These are phyloP conservation scores for Dreissena rostriformis DNA, from an alignment of 1,140 invertebrate genomes.

Conservation along the genomic window DNA sequence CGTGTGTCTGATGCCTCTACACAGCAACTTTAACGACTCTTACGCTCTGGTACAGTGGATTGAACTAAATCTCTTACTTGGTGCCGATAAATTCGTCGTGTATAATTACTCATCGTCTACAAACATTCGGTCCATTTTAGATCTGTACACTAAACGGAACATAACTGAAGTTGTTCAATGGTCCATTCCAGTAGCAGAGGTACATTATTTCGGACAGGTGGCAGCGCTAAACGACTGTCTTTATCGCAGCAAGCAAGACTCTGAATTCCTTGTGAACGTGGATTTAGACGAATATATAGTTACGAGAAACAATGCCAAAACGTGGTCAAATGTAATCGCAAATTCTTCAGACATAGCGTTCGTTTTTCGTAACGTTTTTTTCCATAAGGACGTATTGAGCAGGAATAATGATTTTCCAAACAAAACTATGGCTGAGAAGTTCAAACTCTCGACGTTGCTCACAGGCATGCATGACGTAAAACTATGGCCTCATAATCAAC, in stretches of 20 bases:
- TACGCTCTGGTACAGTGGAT: slow-evolving; percentile 21
- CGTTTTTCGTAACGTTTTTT: slow-evolving; percentile 52
- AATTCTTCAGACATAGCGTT: not conserved
- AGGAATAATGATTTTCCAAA: not conserved
- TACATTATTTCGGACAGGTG: slow-evolving; percentile 48
- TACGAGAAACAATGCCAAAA: not conserved
- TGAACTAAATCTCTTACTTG: slow-evolving; percentile 75
- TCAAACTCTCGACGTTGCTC: slow-evolving; percentile 29
- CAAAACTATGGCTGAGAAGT: not conserved
- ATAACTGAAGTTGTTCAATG: slow-evolving; percentile 92
- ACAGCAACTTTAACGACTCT: not conserved
- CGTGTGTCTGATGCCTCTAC: slow-evolving; percentile 11
- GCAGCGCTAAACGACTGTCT: slow-evolving; percentile 56
- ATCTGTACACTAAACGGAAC: slow-evolving; percentile 85
- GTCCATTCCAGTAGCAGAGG: slow-evolving; percentile 87
- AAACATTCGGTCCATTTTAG: slow-evolving; percentile 87
- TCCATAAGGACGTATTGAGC: slow-evolving; percentile 44
- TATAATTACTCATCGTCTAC: slow-evolving; percentile 94
- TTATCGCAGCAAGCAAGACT: slow-evolving; percentile 41
- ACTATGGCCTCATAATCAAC: slow-evolving; percentile 1
- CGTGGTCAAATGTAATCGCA: slow-evolving; percentile 9
- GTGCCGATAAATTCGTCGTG: slow-evolving; percentile 94
- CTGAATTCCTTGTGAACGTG: slow-evolving; percentile 43
- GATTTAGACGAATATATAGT: slow-evolving; percentile 60
- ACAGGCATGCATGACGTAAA: slow-evolving; percentile 29